Percentiles rank a stretch among this genome's conserved stretches.
These are phyloP conservation scores for Chelonia mydas DNA, from an alignment of 2,797 vertebrate species.

Conservation along the genomic window DNA sequence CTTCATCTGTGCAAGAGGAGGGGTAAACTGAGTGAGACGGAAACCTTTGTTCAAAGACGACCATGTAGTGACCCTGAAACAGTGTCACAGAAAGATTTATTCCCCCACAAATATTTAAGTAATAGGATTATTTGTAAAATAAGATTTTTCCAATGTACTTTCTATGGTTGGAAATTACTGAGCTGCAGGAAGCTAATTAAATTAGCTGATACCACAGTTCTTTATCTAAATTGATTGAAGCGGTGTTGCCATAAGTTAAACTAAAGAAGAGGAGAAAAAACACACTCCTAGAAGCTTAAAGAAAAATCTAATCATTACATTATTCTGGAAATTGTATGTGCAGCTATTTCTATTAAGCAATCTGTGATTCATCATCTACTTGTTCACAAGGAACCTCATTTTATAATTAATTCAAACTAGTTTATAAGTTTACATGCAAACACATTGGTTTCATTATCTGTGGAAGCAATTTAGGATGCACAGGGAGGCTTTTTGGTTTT, in stretches of 20 bases:
- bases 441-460: neutral
- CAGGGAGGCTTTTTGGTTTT: neutral
- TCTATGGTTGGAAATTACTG: conserved; percentile 20
- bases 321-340: conserved; percentile 61
- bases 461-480: neutral
- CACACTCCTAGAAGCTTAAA: conserved; percentile 51
- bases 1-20: neutral
- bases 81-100: conserved; percentile 43
- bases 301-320: conserved; percentile 72
- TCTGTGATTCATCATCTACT: conserved; percentile 53
- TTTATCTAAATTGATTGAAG: conserved; percentile 69
- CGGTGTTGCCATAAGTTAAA: conserved; percentile 67
- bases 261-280: conserved; percentile 40
- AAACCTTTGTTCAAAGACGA: neutral
- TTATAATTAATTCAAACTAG: conserved; percentile 56
- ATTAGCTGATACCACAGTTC: conserved; percentile 62
- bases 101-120: conserved; percentile 5
- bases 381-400: conserved; percentile 57
- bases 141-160: conserved; percentile 39
- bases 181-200: conserved; percentile 65
- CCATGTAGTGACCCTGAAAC: neutral
- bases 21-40: neutral
- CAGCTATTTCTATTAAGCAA: conserved; percentile 65
- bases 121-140: conserved; percentile 9
- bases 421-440: conserved; percentile 2